A percentile compares a stretch with the other conserved stretches of the same genome.
Conservation (phyloP, 2,797 vertebrate genomes). For the Alectoris magna region DNA sequence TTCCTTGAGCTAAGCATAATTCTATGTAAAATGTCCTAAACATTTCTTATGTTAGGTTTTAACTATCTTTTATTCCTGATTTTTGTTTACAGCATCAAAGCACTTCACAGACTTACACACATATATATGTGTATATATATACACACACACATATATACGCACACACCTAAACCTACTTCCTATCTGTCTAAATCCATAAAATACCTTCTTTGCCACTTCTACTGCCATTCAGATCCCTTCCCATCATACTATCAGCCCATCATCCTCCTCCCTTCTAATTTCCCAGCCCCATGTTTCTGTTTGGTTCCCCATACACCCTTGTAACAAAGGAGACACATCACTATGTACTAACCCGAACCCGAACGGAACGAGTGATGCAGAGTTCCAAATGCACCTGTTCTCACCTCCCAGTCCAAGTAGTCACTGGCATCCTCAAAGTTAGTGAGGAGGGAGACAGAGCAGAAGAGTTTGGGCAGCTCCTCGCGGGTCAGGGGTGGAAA, state of each 20-base stretch:
- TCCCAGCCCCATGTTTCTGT: constrained; percentile 1
- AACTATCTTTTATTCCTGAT: background rate
- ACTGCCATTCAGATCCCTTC: background rate
- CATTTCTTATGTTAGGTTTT: background rate
- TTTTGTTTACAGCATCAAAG: background rate
- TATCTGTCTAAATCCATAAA: background rate
- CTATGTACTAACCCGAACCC: constrained; percentile 84
- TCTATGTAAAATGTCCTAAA: background rate
- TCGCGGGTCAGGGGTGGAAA: constrained; percentile 87
- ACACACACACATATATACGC: background rate
- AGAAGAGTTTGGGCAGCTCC: constrained; percentile 89
- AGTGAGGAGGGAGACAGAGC: constrained; percentile 89
- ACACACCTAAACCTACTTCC: background rate
- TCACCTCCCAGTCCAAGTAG: constrained; percentile 90
- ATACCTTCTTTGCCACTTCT: background rate
- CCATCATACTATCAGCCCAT: background rate
- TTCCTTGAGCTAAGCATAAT: background rate
- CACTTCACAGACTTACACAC: background rate
- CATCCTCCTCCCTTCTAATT: background rate
- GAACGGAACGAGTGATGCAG: constrained; percentile 81
- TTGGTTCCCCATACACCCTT: constrained; percentile 45
- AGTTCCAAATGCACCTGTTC: constrained; percentile 83
- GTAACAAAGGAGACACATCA: constrained; percentile 77
- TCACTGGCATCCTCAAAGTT: constrained; percentile 89
- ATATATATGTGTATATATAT: background rate